Evolutionary conservation across 2,797 vertebrate species (phyloP).

Genomic region (Antennarius maculatus): DNA sequence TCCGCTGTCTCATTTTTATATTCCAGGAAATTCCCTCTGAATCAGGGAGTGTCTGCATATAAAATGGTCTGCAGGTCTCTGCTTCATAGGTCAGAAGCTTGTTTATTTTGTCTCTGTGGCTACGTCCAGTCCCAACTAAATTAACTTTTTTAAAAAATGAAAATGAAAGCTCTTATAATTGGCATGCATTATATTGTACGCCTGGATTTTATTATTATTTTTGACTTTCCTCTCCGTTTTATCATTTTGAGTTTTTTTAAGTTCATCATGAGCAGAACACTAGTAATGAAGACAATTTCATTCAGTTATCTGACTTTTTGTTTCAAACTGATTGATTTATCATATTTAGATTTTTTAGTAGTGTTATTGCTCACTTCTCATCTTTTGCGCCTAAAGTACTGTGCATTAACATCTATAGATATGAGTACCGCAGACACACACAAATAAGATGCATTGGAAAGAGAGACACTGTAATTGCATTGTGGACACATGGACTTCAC

Average conservation of each 20-base stretch:
- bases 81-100: slow-evolving; percentile 99
- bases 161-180: slow-evolving; percentile 64
- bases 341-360: slow-evolving; percentile 6
- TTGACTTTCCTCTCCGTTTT: slow-evolving; percentile 47
- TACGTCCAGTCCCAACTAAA: slow-evolving; percentile 93
- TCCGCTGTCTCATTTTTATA: slow-evolving; percentile 99
- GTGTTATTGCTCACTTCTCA: slow-evolving; percentile 25
- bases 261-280: slow-evolving; percentile 42
- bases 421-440: slow-evolving; percentile 33
- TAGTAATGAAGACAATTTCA: slow-evolving; percentile 36
- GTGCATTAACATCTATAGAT: slow-evolving; percentile 22
- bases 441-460: slow-evolving; percentile 64
- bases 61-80: slow-evolving; percentile 99
- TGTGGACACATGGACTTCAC: neutral
- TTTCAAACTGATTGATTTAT: slow-evolving; percentile 19
- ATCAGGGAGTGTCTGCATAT: slow-evolving; percentile 99
- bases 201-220: slow-evolving; percentile 44
- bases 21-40: slow-evolving; percentile 99
- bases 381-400: slow-evolving; percentile 22
- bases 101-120: slow-evolving; percentile 98
- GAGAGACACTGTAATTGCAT: slow-evolving; percentile 56
- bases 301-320: slow-evolving; percentile 15
- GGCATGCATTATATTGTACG: slow-evolving; percentile 74
- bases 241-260: slow-evolving; percentile 27
- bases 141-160: slow-evolving; percentile 44